A percentile compares a stretch with the other conserved stretches of the same genome.
These are phyloP conservation scores for Schrankia costaestrigalis DNA, from an alignment of 2,888 invertebrate species.

Conservation along the genomic window DNA sequence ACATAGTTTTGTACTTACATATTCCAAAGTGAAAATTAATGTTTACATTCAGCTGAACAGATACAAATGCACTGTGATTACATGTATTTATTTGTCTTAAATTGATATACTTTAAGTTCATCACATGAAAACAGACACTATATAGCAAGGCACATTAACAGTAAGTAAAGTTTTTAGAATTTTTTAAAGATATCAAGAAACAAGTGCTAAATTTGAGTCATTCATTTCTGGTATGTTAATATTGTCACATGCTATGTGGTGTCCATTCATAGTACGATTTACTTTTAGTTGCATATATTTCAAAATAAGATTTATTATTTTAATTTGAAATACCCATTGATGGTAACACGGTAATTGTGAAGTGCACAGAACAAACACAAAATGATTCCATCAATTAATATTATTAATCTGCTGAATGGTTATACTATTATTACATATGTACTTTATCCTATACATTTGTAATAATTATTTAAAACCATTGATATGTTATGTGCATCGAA, in stretches of 20 bases:
- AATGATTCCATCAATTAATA: conserved; percentile 6
- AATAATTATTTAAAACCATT: conserved; percentile 64
- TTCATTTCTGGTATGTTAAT: not conserved
- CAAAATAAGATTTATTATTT: too few species aligned
- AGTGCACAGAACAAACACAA: conserved; percentile 8
- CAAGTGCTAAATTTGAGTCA: conserved; percentile 1
- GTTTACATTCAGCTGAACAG: not conserved
- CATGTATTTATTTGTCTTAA: not conserved
- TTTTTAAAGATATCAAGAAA: not conserved
- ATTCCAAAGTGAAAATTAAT: not conserved
- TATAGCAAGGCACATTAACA: too few species aligned
- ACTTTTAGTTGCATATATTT: too few species aligned
- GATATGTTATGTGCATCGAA: conserved; percentile 69
- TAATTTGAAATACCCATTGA: too few species aligned
- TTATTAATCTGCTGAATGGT: conserved; percentile 25
- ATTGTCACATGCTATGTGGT: conserved; percentile 1
- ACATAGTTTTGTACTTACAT: conserved; percentile 1
- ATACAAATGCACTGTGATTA: conserved; percentile 2
- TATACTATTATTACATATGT: conserved; percentile 2
- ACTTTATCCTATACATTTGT: conserved; percentile 58
- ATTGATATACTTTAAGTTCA: not conserved
- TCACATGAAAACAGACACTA: not conserved
- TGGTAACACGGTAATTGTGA: conserved; percentile 5
- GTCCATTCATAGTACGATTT: too few species aligned
- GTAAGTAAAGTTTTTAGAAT: too few species aligned